Conservation (phyloP, 53 echinoderm and acorn worm genomes). For the Henricia sp. region DNA sequence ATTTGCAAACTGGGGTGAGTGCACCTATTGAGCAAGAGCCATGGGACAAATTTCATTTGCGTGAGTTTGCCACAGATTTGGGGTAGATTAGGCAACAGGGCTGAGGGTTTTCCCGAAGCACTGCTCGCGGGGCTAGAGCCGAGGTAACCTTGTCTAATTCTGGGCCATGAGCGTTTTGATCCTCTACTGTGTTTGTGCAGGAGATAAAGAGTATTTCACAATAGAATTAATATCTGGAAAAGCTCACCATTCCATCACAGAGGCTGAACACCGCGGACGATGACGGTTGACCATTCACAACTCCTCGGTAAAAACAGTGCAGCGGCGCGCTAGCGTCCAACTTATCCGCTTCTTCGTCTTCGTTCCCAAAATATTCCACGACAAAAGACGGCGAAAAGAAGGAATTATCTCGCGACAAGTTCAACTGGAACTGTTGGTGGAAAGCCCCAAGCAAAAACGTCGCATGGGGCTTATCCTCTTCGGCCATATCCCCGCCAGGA, state of each 20-base stretch:
- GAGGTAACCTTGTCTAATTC: too few species aligned
- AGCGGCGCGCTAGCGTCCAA: slow-evolving; percentile 48
- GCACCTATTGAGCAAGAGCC: too few species aligned
- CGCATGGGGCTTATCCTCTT: slow-evolving; percentile 22
- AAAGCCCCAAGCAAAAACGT: slow-evolving; percentile 84
- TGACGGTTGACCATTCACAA: slow-evolving; percentile 77
- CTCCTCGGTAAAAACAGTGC: slow-evolving; percentile 94
- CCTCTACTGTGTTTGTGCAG: too few species aligned
- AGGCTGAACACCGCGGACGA: slow-evolving; percentile 90
- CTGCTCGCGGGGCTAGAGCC: too few species aligned
- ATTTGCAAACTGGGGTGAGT: too few species aligned
- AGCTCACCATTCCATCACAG: slow-evolving; percentile 94
- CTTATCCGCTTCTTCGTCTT: slow-evolving; percentile 52
- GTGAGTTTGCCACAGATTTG: too few species aligned
- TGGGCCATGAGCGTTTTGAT: too few species aligned
- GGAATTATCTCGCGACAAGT: slow-evolving; percentile 73
- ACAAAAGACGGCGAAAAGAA: slow-evolving; percentile 83
- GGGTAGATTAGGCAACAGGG: too few species aligned
- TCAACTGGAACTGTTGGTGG: slow-evolving; percentile 80
- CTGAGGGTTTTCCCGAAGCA: too few species aligned
- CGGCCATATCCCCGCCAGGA: background rate
- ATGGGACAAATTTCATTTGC: too few species aligned
- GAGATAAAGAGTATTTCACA: too few species aligned
- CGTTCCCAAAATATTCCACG: slow-evolving; percentile 78
- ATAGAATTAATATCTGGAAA: too few species aligned